A percentile compares a stretch with the other conserved stretches of the same genome.
Evolutionary conservation across 2,797 vertebrate genomes (phyloP).

Genomic region (Dryobates pubescens): DNA sequence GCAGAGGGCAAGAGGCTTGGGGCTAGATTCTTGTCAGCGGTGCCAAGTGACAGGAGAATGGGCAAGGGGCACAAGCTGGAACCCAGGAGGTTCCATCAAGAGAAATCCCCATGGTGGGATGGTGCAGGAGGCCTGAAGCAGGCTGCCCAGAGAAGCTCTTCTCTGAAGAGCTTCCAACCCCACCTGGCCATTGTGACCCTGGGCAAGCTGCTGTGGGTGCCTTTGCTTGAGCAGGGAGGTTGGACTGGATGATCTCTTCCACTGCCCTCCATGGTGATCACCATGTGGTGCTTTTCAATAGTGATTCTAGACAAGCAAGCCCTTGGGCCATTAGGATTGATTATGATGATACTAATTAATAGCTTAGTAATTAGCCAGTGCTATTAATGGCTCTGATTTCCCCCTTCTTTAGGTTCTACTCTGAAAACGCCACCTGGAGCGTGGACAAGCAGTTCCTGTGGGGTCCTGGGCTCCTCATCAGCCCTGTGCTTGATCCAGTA

Average conservation of each 20-base stretch:
- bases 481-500: slow-evolving; percentile 88
- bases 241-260: too few species aligned
- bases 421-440: slow-evolving; percentile 82
- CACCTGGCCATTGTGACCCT: too few species aligned
- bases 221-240: too few species aligned
- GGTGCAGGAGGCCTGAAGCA: too few species aligned
- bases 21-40: background rate
- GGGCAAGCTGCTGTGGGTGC: too few species aligned
- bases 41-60: background rate
- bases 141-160: too few species aligned
- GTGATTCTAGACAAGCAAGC: background rate
- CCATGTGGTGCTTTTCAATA: fast-evolving
- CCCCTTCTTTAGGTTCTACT: slow-evolving; percentile 82
- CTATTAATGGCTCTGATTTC: background rate
- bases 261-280: too few species aligned
- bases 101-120: too few species aligned
- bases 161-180: too few species aligned
- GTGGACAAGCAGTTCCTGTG: slow-evolving; percentile 91
- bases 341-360: background rate
- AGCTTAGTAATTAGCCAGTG: background rate
- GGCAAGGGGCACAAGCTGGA: too few species aligned
- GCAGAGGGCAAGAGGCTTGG: too few species aligned
- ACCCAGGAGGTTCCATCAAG: too few species aligned
- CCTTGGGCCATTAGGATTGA: background rate
- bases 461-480: slow-evolving; percentile 92